Percentiles rank a stretch among this genome's conserved stretches.
Conservation (phyloP, 2,113 vertebrate species). For the Scalopus aquaticus region DNA sequence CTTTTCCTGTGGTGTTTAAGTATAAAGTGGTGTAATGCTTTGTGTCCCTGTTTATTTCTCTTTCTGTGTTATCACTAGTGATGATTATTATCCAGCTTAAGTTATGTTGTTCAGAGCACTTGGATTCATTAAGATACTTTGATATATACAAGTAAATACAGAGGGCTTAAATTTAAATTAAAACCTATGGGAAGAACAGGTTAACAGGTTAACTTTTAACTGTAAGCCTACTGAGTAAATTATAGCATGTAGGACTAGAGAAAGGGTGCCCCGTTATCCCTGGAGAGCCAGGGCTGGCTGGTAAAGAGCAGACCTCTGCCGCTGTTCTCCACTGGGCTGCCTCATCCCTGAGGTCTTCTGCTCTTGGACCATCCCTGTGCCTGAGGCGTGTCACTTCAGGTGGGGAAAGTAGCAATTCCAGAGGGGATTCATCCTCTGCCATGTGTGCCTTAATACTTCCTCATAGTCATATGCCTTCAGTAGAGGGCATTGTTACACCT, state of each 20-base stretch:
- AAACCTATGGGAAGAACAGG: background rate
- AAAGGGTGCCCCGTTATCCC: background rate
- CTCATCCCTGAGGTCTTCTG: background rate
- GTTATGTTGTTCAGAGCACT: too few species aligned
- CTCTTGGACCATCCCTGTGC: background rate
- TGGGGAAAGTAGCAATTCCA: background rate
- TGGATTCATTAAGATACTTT: too few species aligned
- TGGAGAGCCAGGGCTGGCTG: background rate
- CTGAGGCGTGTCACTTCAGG: background rate
- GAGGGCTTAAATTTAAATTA: background rate
- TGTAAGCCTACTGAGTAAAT: background rate
- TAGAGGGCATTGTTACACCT: background rate
- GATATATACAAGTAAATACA: too few species aligned
- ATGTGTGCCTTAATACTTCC: background rate
- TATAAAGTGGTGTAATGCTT: too few species aligned
- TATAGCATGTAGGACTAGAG: background rate
- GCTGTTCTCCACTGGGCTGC: background rate
- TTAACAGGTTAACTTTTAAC: conserved; percentile 13
- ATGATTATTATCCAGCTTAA: too few species aligned
- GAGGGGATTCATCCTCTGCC: background rate
- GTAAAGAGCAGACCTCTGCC: background rate
- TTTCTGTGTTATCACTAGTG: too few species aligned
- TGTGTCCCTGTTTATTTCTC: too few species aligned
- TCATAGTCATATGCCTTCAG: background rate
- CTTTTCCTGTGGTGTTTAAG: too few species aligned